A percentile compares a stretch with the other conserved stretches of the same genome.
These are phyloP conservation scores for Nerophis ophidion DNA, from an alignment of 2,113 vertebrate species.

Conservation along the genomic window DNA sequence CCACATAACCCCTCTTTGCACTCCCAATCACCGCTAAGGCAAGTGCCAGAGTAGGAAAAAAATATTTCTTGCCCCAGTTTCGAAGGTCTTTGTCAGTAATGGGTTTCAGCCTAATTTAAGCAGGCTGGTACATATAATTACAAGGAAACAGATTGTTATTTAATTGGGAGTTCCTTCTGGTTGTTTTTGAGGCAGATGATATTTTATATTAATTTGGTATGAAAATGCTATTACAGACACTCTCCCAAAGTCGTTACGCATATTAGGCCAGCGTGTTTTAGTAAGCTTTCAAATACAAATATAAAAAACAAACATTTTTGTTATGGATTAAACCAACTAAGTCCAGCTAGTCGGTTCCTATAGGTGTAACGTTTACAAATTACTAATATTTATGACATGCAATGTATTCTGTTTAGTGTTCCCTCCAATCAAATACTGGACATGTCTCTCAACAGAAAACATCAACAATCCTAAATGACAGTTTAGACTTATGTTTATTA, in stretches of 20 bases:
- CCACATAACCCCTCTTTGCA: no score
- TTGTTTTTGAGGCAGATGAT: slow-evolving; percentile 57
- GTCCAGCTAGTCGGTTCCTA: no score
- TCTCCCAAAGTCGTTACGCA: not conserved
- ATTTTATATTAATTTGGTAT: slow-evolving; percentile 19
- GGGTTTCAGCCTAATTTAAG: slow-evolving; percentile 63
- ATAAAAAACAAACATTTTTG: no score
- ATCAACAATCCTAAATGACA: not conserved
- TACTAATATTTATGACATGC: no score
- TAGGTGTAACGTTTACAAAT: no score
- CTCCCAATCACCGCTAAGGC: not conserved
- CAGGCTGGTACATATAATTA: slow-evolving; percentile 70
- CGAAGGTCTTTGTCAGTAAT: slow-evolving; percentile 54
- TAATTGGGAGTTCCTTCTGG: slow-evolving; percentile 66
- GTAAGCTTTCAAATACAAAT: no score
- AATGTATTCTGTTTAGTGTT: no score
- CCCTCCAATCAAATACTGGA: no score
- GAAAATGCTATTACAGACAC: slow-evolving; percentile 22
- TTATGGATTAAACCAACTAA: no score
- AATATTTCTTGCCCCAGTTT: slow-evolving; percentile 57
- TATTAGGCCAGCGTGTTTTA: no score
- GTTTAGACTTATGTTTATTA: no score
- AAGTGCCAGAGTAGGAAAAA: slow-evolving; percentile 20
- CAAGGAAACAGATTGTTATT: slow-evolving; percentile 71
- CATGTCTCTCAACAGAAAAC: not conserved